A percentile compares a stretch with the other conserved stretches of the same genome.
Conservation (phyloP, 2,797 vertebrate species). For the Threskiornis aethiopicus region DNA sequence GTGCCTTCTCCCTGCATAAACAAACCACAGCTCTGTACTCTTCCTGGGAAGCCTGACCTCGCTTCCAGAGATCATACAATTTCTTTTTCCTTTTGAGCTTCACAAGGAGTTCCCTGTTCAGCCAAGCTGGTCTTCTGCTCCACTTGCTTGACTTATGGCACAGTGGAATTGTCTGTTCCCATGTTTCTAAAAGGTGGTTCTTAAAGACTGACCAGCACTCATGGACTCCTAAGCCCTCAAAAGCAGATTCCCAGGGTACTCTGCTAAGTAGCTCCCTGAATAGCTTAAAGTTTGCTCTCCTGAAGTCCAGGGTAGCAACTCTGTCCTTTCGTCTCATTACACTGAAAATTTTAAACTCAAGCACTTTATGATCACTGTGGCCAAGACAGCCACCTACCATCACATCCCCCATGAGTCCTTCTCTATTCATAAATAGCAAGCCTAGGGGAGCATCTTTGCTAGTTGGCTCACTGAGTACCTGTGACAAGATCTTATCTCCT, state of each 20-base stretch:
- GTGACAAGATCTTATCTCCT: background rate
- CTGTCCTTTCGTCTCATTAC: background rate
- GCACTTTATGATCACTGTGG: background rate
- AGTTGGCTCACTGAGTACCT: background rate
- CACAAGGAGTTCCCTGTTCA: background rate
- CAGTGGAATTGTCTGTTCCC: background rate
- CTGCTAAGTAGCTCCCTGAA: background rate
- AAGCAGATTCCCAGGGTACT: background rate
- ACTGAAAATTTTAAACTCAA: background rate
- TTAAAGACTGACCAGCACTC: background rate
- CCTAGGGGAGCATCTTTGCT: background rate
- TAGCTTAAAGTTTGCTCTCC: background rate
- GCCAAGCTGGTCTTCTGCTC: background rate
- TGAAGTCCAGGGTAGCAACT: background rate
- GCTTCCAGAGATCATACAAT: background rate
- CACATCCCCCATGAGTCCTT: background rate
- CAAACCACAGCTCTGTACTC: background rate
- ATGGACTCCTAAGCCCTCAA: background rate
- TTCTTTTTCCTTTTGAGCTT: background rate
- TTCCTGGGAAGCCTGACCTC: background rate
- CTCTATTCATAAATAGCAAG: background rate
- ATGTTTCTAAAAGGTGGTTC: background rate
- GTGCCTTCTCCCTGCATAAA: too few species aligned
- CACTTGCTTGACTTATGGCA: background rate
- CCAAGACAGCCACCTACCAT: background rate